Base-by-base conservation (phyloP, 2,797 vertebrate genomes). In the Gymnodraco acuticeps region DNA sequence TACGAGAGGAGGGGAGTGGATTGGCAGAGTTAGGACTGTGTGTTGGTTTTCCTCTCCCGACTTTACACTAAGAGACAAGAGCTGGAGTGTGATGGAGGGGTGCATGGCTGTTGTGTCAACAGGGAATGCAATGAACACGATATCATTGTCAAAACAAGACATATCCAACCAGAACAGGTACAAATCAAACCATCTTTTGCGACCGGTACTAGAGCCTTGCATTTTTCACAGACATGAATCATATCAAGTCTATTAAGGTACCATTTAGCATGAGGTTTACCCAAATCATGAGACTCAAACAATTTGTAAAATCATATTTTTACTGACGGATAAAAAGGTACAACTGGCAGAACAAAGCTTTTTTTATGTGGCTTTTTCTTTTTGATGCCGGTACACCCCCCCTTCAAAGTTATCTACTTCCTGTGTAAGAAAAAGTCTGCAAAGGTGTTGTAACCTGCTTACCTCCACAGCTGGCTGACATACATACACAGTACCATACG, bases 21-120 rank as follows among this genome's bases (percentile, higher is more conserved):
- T 81, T 87, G 86, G 90, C 84, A 86, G 79, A 87, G 85, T 80
- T 72, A 33, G 73, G 66, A 76, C 76, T 12, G 78, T 80, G 81
- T 93, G 91, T 94, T 93, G 90, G 88, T 90, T 92, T 92, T 93
- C 81, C 86, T 93, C 90, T 93, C 89, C 77, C 64, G 85, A 90
- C 84, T 87, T 88, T 90, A 91, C 90, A 88, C 88, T 68, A 58
- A 73, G 52, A 80, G 86, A 90, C 84, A 87, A 90, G 88, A 86
- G 87, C 71, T 88, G 83, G 82, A 90, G 87, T 91, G 87, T 88
- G 90, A 91, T 88, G 83, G 82, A 86, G 71, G 62, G 79, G 56
- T 77, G 80, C 63, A 70, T 64, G 87, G 74, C 75, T 83, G 82
- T 80, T 86, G 89, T 84, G 87, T 90, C 80, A 93, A 92, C 85